Conservation (phyloP, 2,113 vertebrate genomes). For the Aegotheles bennettii region DNA sequence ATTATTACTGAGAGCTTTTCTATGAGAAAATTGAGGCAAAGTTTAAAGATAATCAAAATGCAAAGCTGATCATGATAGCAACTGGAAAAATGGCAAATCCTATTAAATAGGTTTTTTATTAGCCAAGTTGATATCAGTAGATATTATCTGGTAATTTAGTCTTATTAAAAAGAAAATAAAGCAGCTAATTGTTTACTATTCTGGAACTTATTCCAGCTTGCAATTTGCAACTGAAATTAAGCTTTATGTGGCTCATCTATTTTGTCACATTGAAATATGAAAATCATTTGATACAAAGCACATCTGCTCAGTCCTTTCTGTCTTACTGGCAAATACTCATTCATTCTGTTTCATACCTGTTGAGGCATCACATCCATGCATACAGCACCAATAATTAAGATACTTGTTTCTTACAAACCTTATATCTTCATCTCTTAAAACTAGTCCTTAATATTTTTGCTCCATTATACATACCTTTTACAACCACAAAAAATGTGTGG, state of each 20-base stretch:
- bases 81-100: slow-evolving; percentile 85
- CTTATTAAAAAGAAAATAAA: slow-evolving; percentile 88
- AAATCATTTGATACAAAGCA: slow-evolving; percentile 74
- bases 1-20: slow-evolving; percentile 87
- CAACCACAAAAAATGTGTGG: not conserved
- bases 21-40: slow-evolving; percentile 83
- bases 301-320: slow-evolving; percentile 71
- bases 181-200: slow-evolving; percentile 86
- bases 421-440: not conserved
- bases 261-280: slow-evolving; percentile 85
- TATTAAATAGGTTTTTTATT: slow-evolving; percentile 87
- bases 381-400: not conserved
- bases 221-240: slow-evolving; percentile 81
- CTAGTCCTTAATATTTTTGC: not conserved
- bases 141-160: slow-evolving; percentile 85
- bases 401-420: not conserved
- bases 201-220: slow-evolving; percentile 79
- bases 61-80: slow-evolving; percentile 81
- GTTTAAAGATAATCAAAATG: slow-evolving; percentile 86
- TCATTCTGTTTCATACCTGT: slow-evolving; percentile 58
- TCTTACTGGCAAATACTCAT: slow-evolving; percentile 43
- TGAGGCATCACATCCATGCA: slow-evolving; percentile 42
- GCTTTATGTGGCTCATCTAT: slow-evolving; percentile 80
- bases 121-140: slow-evolving; percentile 82
- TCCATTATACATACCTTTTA: not conserved